These are phyloP conservation scores for Habroteleia sp. DNA, from an alignment of 2,888 invertebrate species.

Conservation along the genomic window DNA sequence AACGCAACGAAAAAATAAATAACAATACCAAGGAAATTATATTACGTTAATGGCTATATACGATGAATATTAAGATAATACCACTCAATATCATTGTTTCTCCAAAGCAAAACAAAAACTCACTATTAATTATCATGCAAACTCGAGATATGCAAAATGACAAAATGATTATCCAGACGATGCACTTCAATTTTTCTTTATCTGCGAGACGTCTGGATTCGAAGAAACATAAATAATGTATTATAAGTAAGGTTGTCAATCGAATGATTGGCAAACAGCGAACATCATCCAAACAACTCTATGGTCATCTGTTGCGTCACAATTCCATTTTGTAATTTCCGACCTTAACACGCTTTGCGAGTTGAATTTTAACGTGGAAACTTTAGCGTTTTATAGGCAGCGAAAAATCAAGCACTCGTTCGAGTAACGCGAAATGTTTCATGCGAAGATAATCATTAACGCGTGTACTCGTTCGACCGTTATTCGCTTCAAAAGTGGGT, in stretches of 20 bases:
- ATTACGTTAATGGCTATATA: no score
- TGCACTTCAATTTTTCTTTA: constrained; percentile 33
- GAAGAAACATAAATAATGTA: constrained; percentile 54
- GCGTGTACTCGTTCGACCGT: constrained; percentile 13
- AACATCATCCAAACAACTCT: constrained; percentile 46
- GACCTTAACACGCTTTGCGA: constrained; percentile 40
- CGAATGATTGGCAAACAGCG: constrained; percentile 56
- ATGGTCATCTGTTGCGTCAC: constrained; percentile 50
- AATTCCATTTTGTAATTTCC: constrained; percentile 34
- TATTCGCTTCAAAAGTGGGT: constrained; percentile 61
- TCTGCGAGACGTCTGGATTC: constrained; percentile 31
- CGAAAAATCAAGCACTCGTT: constrained; percentile 26
- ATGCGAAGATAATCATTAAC: constrained; percentile 44
- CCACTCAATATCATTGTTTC: constrained; percentile 1
- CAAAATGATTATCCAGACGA: constrained; percentile 28
- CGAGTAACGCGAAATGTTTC: constrained; percentile 16
- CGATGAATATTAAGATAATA: no score
- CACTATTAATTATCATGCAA: constrained; percentile 30
- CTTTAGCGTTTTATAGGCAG: constrained; percentile 8
- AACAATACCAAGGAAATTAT: no score
- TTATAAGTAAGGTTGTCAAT: constrained; percentile 52
- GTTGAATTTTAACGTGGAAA: constrained; percentile 27
- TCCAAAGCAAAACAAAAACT: constrained; percentile 7
- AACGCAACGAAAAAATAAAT: no score
- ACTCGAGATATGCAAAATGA: constrained; percentile 20